Evolutionary conservation across 2,113 vertebrate species (phyloP).

Genomic region (Campylorhamphus procurvoides): DNA sequence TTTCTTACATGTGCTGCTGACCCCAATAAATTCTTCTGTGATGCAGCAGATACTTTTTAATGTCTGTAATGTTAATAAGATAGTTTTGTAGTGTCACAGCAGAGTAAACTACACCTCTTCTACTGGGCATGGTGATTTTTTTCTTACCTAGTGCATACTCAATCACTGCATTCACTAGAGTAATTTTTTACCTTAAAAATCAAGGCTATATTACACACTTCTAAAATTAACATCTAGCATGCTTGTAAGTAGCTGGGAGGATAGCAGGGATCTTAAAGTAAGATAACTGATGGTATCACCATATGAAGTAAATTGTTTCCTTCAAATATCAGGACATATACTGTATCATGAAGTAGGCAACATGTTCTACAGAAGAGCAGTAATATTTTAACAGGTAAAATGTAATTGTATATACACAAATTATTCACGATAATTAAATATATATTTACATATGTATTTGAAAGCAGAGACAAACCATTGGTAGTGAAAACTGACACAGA

Average conservation of each 20-base stretch:
- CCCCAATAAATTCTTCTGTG: not conserved
- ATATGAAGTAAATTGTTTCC: not conserved
- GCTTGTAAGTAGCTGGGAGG: not conserved
- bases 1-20: not conserved
- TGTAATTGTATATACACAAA: not conserved
- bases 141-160: not conserved
- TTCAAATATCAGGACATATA: not conserved
- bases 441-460: not conserved
- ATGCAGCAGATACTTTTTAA: not conserved
- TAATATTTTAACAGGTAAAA: not conserved
- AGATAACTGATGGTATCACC: fast-evolving
- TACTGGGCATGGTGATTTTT: not conserved
- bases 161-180: not conserved
- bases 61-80: not conserved
- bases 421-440: not conserved
- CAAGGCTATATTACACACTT: not conserved
- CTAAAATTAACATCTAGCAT: not conserved
- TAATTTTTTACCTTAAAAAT: not conserved
- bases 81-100: not conserved
- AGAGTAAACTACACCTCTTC: not conserved
- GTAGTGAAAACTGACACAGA: not conserved
- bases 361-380: not conserved
- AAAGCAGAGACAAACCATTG: not conserved
- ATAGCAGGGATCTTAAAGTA: not conserved
- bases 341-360: fast-evolving